A percentile compares a stretch with the other conserved stretches of the same genome.
Evolutionary conservation across 2,797 vertebrate genomes (phyloP).

Genomic region (Myiothlypis coronata): DNA sequence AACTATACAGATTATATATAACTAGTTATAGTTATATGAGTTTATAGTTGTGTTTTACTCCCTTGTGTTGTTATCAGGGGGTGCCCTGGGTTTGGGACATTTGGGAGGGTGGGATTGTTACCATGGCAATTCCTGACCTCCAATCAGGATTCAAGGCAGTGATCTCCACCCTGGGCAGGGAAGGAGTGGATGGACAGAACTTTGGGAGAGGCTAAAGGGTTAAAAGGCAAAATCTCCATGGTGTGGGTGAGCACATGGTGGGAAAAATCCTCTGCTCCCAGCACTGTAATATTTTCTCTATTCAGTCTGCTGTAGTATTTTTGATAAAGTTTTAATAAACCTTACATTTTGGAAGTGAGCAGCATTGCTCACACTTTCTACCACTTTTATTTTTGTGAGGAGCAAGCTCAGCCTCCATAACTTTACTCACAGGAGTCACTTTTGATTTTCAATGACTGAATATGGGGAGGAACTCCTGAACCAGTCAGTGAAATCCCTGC

Average conservation of each 20-base stretch:
- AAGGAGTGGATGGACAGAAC: background rate
- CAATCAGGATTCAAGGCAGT: background rate
- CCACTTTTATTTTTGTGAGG: accelerated
- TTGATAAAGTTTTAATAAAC: background rate
- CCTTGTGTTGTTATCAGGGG: background rate
- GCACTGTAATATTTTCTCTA: background rate
- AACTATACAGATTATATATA: too few species aligned
- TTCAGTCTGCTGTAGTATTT: background rate
- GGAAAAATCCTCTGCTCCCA: background rate
- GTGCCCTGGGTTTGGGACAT: background rate
- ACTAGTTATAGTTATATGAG: too few species aligned
- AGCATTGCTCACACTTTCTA: background rate
- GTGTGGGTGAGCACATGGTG: background rate
- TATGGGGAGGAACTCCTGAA: background rate
- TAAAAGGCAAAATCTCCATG: background rate
- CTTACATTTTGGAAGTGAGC: background rate
- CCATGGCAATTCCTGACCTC: background rate
- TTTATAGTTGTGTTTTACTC: background rate
- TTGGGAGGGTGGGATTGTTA: background rate
- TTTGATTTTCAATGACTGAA: background rate
- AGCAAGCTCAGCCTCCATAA: background rate
- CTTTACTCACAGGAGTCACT: accelerated
- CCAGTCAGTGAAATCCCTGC: background rate
- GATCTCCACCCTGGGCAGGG: background rate
- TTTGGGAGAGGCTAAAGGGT: background rate